These are phyloP conservation scores for Busseola fusca DNA, from an alignment of 2,888 invertebrate species.

Conservation along the genomic window DNA sequence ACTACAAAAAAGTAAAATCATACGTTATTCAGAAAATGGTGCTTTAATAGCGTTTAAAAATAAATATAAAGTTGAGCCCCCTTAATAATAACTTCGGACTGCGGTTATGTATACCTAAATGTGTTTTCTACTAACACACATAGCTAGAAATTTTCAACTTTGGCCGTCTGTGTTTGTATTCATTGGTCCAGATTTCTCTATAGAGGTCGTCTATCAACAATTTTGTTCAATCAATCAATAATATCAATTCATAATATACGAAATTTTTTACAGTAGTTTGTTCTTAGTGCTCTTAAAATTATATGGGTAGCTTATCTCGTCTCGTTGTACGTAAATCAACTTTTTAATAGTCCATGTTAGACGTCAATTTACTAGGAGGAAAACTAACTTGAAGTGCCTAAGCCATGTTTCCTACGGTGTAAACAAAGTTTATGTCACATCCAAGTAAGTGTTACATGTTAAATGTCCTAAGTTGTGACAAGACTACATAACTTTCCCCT, in stretches of 20 bases:
- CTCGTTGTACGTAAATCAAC: neutral
- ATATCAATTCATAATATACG: neutral
- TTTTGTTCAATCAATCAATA: too few species aligned
- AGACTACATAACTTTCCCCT: slow-evolving; percentile 43
- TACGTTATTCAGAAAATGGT: neutral
- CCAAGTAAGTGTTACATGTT: slow-evolving; percentile 38
- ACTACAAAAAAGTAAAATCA: neutral
- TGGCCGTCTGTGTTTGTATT: slow-evolving; percentile 23
- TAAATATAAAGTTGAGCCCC: neutral
- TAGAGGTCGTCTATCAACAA: slow-evolving; percentile 20
- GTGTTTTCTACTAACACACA: slow-evolving; percentile 47
- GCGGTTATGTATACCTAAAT: slow-evolving; percentile 39
- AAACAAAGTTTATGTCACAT: slow-evolving; percentile 41
- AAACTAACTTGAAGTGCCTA: slow-evolving; percentile 11
- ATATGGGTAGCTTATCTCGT: neutral
- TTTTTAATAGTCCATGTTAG: neutral
- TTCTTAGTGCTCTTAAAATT: neutral
- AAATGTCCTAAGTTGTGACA: slow-evolving; percentile 45
- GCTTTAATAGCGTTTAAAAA: neutral
- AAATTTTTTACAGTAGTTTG: neutral
- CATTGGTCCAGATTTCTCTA: slow-evolving; percentile 32
- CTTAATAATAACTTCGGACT: too few species aligned
- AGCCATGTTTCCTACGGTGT: neutral
- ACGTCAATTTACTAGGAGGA: neutral
- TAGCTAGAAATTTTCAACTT: slow-evolving; percentile 26